Evolutionary conservation across 2,113 vertebrate species (phyloP).

Genomic region (Apaloderma vittatum): DNA sequence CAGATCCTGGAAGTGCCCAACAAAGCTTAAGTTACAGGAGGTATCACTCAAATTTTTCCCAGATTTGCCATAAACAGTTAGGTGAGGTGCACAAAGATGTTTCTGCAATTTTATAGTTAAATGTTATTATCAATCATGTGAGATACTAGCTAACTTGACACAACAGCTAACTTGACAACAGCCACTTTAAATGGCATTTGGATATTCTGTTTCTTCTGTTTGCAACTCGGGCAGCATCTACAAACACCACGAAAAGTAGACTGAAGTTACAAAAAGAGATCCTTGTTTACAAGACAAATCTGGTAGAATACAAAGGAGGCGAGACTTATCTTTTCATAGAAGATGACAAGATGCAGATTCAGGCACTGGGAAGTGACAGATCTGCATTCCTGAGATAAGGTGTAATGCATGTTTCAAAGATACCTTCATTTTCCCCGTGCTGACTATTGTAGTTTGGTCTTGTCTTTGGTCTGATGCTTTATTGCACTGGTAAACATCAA

Average conservation of each 20-base stretch:
- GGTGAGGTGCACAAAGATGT: neutral
- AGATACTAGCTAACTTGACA: neutral
- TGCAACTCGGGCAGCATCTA: neutral
- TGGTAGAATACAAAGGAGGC: conserved; percentile 30
- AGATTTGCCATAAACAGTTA: neutral
- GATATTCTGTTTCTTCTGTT: neutral
- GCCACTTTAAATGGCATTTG: neutral
- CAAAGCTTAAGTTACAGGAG: neutral
- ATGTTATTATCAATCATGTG: neutral
- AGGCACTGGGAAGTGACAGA: conserved; percentile 62
- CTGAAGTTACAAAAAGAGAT: conserved; percentile 6
- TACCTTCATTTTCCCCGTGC: conserved; percentile 50
- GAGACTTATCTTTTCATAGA: conserved; percentile 43
- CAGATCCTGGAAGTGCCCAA: neutral
- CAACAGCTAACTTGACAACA: neutral
- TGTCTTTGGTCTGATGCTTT: conserved; percentile 68
- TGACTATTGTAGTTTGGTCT: conserved; percentile 59
- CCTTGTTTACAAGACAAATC: conserved; percentile 27
- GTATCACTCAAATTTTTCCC: neutral
- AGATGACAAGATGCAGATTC: conserved; percentile 48
- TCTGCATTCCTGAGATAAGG: conserved; percentile 60
- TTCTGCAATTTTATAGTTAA: neutral
- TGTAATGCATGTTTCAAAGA: conserved; percentile 63
- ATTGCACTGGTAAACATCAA: conserved; percentile 67
- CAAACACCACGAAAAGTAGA: neutral